Base-by-base conservation (phyloP, 2,113 vertebrate species). In the Charadrius vociferus region DNA sequence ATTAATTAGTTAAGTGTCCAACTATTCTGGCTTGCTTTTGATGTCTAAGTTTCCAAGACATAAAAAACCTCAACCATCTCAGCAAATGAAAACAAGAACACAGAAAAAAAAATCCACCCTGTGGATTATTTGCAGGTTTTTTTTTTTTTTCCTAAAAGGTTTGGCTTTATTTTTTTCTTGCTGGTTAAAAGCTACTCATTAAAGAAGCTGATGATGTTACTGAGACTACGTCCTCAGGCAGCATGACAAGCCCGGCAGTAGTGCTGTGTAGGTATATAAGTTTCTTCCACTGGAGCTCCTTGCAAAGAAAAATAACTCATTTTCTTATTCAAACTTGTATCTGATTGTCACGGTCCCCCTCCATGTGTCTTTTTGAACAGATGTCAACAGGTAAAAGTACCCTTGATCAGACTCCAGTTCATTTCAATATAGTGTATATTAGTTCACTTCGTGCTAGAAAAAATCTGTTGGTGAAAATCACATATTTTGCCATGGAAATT, bases 21-120 rank as follows among this genome's bases (percentile, higher is more conserved):
- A 8, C 71, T 74, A 71, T 88, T 96, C 75, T 81, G 68, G 83
- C 75, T 93, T 61, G 67, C 55, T 79, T 97, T 96, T 92, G 88
- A 90, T 86, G 80, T 84, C 50, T 61, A 86, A 83, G 79, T 92
- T 96, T 92, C 80, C 80, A 94, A 88, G 75, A 53, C 67, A 90
- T 53, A 72, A 88, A 88, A 78, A 63, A 15, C 5, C 9, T 43
- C 86, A 92, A 83, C 63, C 73, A 75, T 75, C 43, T 83, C 82
- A 86, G 79, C 71, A 93, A 95, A 92, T 45, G 63, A 77, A 95
- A 95, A 83, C 45, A 88, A 86, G 71, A 87, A 79, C 52, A 79
- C 14, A 72, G 62, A 30, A 67, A 41, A 93, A 93, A 71, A 91
- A 80, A 55, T 62, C 67, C 77, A 74, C 84, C 68, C 81, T 78